Conservation (phyloP, 37 sponge, comb jelly and placozoan genomes). For the Geodia barretti region DNA sequence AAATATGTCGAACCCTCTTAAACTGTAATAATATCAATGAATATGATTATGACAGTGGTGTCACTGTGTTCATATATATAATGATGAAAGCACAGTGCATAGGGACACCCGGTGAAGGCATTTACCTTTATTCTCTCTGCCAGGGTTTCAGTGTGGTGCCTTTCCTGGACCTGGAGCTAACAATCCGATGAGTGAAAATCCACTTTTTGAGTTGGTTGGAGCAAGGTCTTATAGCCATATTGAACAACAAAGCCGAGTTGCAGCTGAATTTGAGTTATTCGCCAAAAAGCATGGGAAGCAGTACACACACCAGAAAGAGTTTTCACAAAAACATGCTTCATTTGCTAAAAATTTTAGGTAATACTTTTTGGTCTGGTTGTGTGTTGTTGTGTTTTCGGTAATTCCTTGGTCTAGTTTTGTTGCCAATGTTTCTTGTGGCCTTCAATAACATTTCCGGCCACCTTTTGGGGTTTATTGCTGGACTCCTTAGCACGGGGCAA, state of each 20-base stretch:
- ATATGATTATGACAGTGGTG: too few species aligned
- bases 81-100: too few species aligned
- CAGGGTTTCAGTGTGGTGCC: slow-evolving; percentile 30
- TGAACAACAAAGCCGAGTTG: background rate
- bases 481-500: too few species aligned
- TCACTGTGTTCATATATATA: too few species aligned
- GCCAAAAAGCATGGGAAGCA: background rate
- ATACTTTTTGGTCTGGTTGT: too few species aligned
- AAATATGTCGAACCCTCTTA: too few species aligned
- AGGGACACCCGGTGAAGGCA: too few species aligned
- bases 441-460: too few species aligned
- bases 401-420: background rate
- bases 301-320: background rate
- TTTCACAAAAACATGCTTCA: background rate
- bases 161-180: slow-evolving; percentile 88
- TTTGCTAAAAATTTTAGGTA: background rate
- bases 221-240: background rate
- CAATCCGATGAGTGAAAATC: slow-evolving; percentile 55
- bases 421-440: background rate
- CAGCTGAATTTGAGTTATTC: background rate
- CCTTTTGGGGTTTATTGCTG: too few species aligned
- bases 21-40: too few species aligned
- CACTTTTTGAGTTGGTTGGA: slow-evolving; percentile 63
- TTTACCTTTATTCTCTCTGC: too few species aligned
- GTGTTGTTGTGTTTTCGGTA: background rate